Conservation (phyloP, 2,797 vertebrate genomes). For the Bucorvus abyssinicus region DNA sequence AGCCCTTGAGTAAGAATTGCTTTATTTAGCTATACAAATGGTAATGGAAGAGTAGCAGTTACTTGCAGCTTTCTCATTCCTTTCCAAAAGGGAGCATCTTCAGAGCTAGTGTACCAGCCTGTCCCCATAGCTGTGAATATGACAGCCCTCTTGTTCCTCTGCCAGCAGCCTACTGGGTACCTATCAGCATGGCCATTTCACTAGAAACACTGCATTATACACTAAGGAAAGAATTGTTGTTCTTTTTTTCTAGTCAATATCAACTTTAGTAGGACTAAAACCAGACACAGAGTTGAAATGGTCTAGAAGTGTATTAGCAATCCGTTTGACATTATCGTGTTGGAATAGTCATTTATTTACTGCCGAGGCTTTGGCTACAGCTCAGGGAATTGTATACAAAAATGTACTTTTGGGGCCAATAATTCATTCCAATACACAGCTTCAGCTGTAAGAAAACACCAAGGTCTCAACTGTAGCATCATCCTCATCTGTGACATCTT, state of each 20-base stretch:
- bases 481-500: not conserved
- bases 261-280: not conserved
- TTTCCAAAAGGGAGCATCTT: not conserved
- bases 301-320: not conserved
- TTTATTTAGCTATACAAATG: not conserved
- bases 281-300: not conserved
- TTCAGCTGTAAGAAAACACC: not conserved
- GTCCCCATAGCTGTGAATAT: not conserved
- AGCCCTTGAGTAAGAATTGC: not conserved
- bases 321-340: not conserved
- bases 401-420: not conserved
- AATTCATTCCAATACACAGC: not conserved
- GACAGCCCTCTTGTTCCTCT: not conserved
- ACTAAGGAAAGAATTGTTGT: not conserved
- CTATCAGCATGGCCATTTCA: not conserved
- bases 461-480: not conserved
- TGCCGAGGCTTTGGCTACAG: not conserved
- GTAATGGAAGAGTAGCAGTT: not conserved
- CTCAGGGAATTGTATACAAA: not conserved
- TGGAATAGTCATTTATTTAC: constrained; percentile 3
- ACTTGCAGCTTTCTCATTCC: not conserved
- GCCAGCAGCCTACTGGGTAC: not conserved
- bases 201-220: not conserved
- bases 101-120: not conserved
- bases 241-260: not conserved